Base-by-base conservation (phyloP, 2,113 vertebrate genomes). In the Austrofundulus limnaeus region DNA sequence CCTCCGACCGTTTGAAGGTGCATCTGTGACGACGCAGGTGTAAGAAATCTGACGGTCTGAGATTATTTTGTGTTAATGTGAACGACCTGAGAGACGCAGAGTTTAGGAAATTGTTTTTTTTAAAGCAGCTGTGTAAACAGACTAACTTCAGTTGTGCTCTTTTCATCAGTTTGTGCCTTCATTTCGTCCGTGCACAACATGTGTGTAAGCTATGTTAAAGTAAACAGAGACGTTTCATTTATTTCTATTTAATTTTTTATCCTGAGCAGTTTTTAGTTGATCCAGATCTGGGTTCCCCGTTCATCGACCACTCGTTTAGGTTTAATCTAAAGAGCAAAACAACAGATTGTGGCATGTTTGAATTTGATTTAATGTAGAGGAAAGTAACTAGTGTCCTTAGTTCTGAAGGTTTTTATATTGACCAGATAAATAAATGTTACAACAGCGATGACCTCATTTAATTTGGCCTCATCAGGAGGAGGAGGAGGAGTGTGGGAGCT, bases 91-190 rank as follows among this genome's bases (percentile, higher is more conserved):
- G 66, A 59, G 13, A 41, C 23, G 15, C 28, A 2, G 46, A 49
- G 19, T 4, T 23, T 61, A 46, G 24, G 23, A 2, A 19, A 57
- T 59, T n/a, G n/a, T n/a, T 45, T 13, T 72, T 59, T 54, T 70
- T 48, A 65, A 51, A 45, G 25, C 57, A 57, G 61, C 56, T 69
- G 63, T 70, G 62, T 73, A 69, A 59, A 66, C 60, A 68, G 70
- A 77, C 64, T 69, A 70, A 77, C 64, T 58, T 84, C 70, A 71
- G 39, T 55, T 59, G 70, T 82, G 85, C 64, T 77, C 70, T 83
- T 83, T 72, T 85, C 83, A 82, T 86, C 61, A 66, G 85, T 77
- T 67, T 82, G 90, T 92, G 89, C 89, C 89, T 91, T 92, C 81
- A 77, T 87, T 83, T 68, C 70, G 67, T 85, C 42, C 41, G 70